Conservation (phyloP, 2,888 invertebrate species). For the Onthophagus sagittarius region DNA sequence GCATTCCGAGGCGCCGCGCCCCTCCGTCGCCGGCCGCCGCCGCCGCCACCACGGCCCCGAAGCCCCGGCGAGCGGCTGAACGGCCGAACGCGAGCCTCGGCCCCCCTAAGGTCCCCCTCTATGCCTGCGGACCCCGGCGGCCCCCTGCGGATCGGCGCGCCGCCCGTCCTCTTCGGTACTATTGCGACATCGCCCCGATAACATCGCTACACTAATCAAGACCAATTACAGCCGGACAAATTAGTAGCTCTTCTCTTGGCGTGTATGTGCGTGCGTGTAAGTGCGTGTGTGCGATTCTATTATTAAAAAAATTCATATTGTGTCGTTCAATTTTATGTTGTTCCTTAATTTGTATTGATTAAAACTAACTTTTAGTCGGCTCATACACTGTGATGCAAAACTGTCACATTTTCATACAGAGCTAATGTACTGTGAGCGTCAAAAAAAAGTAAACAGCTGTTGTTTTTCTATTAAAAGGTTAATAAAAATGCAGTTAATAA, state of each 20-base stretch:
- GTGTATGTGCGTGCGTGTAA: background rate
- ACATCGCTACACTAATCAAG: slow-evolving; percentile 40
- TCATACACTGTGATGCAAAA: too few relatives aligned
- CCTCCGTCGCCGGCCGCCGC: slow-evolving; percentile 5
- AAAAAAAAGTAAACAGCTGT: too few relatives aligned
- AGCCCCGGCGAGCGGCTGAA: slow-evolving; percentile 3
- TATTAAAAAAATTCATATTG: too few relatives aligned
- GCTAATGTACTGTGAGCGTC: too few relatives aligned
- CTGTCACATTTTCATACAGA: too few relatives aligned
- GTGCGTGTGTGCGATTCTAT: background rate
- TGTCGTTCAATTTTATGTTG: too few relatives aligned
- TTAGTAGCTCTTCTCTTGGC: slow-evolving; percentile 26
- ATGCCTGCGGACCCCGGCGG: slow-evolving; percentile 1
- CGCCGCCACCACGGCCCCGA: slow-evolving; percentile 7
- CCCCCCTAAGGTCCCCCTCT: slow-evolving; percentile 3
- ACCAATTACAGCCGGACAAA: slow-evolving; percentile 37
- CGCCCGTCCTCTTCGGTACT: slow-evolving; percentile 12
- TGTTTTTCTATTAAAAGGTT: too few relatives aligned
- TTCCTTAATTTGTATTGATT: too few relatives aligned
- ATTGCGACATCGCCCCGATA: slow-evolving; percentile 27
- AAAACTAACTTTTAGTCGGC: too few relatives aligned
- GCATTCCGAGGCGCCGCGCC: slow-evolving; percentile 14
- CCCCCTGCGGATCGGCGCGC: slow-evolving; percentile 5
- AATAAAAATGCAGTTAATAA: too few relatives aligned
- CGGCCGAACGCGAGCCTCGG: slow-evolving; percentile 2